A percentile compares a stretch with the other conserved stretches of the same genome.
Evolutionary conservation across 2,797 vertebrate genomes (phyloP).

Genomic region (Miichthys miiuy): DNA sequence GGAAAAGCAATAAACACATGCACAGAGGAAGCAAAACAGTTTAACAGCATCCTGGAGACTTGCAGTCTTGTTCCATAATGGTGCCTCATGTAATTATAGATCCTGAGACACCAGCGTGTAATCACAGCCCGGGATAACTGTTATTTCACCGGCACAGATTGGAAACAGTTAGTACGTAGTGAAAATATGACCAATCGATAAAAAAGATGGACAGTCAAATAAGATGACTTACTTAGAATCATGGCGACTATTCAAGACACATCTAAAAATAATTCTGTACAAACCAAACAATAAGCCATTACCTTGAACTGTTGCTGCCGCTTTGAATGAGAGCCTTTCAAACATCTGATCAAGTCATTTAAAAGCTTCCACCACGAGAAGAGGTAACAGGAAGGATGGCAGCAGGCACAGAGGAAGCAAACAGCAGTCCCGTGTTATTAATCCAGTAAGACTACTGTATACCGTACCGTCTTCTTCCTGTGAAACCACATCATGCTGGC

Average conservation of each 20-base stretch:
- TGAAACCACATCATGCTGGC: slow-evolving; percentile 15
- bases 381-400: neutral
- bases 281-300: slow-evolving; percentile 20
- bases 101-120: slow-evolving; percentile 14
- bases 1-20: slow-evolving; percentile 31
- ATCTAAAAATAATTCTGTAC: slow-evolving; percentile 16
- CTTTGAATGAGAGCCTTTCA: slow-evolving; percentile 1
- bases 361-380: slow-evolving; percentile 15
- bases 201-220: neutral
- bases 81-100: slow-evolving; percentile 25
- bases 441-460: slow-evolving; percentile 2
- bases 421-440: slow-evolving; percentile 1
- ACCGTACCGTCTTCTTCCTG: neutral
- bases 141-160: slow-evolving; percentile 18
- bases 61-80: slow-evolving; percentile 21
- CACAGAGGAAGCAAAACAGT: slow-evolving; percentile 39
- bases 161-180: slow-evolving; percentile 23
- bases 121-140: neutral
- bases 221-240: neutral
- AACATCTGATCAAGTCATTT: slow-evolving; percentile 19
- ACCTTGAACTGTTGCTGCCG: neutral
- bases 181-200: slow-evolving; percentile 16
- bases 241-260: neutral
- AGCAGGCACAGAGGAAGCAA: neutral
- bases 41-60: slow-evolving; percentile 49